These are phyloP conservation scores for Bagarius yarrelli DNA, from an alignment of 2,113 vertebrate species.

Conservation along the genomic window DNA sequence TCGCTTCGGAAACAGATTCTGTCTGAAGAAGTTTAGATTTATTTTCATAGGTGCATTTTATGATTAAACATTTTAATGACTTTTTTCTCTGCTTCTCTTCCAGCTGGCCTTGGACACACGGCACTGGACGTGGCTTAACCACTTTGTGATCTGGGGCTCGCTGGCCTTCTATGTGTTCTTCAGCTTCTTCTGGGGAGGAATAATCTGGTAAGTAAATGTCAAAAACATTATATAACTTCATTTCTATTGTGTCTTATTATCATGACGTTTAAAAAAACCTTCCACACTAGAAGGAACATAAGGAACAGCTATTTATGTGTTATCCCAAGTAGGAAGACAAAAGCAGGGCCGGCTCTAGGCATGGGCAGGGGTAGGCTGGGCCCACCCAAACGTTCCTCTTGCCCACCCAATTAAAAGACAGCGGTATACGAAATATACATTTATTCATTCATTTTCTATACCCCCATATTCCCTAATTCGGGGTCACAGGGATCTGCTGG, in stretches of 20 bases:
- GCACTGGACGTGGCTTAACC: conserved; percentile 98
- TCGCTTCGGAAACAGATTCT: conserved; percentile 32
- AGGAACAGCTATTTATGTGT: not conserved
- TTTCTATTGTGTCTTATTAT: not conserved
- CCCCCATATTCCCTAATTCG: no score
- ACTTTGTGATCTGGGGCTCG: conserved; percentile 98
- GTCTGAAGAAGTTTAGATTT: not conserved
- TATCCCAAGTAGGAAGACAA: not conserved
- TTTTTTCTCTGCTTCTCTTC: conserved; percentile 16
- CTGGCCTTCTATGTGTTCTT: conserved; percentile 95
- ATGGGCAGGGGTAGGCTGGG: no score
- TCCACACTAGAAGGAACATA: not conserved
- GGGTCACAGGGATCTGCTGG: no score
- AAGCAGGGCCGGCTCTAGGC: no score
- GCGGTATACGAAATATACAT: no score
- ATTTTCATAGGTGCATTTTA: not conserved
- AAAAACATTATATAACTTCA: not conserved
- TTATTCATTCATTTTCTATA: no score
- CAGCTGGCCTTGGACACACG: conserved; percentile 93
- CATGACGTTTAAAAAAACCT: no score
- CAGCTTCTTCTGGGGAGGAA: conserved; percentile 98
- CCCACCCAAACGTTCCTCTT: no score
- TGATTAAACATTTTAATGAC: not conserved
- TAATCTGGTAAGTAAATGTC: conserved; percentile 83
- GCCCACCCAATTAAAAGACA: no score